Evolutionary conservation across 2,888 invertebrate genomes (phyloP), one percentile per base, ranked within the genome.

Genomic region (Xylophagus ater): DNA sequence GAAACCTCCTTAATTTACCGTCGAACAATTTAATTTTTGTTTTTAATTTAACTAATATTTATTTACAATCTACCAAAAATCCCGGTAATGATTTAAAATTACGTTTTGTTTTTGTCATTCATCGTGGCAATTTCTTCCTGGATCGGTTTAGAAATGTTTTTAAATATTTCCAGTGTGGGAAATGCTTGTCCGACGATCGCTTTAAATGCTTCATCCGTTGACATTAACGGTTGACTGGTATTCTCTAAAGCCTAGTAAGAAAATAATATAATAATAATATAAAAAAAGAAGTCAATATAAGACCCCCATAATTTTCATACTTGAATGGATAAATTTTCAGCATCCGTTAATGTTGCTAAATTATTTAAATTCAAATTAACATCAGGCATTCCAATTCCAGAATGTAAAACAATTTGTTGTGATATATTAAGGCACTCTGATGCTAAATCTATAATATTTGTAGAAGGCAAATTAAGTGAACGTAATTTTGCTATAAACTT

Each of bases 301-400:
- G 12, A 7, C 13, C 30, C n/a, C n/a, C n/a, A n/a, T n/a, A n/a
- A n/a, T n/a, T n/a, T n/a, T n/a, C n/a, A n/a, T 42, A 59, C 60
- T 47, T 62, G 51, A 5, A 60, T 51, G 1, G 63, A 59, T 44
- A 54, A 55, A 45, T 57, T 60, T 44, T 65, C 65, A 0, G 59
- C 56, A 20, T 60, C 58, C 12, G 63, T 64, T 2, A 61, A 45
- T 9, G 55, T 53, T 48, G 56, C 59, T 9, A 56, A 55, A 30
- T 52, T 54, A 7, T 56, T 53, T 3, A 65, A 48, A 34, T 56
- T 54, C 4, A 62, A 44, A 12, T 53, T 53, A 40, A n/a, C n/a
- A 26, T 59, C 61, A 9, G 65, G 65, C 43, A 65, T 60, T 12
- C 65, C 65, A 12, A 63, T 55, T 2, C 62, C 62, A 1, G 64